Percentiles rank a stretch among this genome's conserved stretches.
These are phyloP conservation scores for Gastracanthus pulcherrimus DNA, from an alignment of 2,888 invertebrate species.

Conservation along the genomic window DNA sequence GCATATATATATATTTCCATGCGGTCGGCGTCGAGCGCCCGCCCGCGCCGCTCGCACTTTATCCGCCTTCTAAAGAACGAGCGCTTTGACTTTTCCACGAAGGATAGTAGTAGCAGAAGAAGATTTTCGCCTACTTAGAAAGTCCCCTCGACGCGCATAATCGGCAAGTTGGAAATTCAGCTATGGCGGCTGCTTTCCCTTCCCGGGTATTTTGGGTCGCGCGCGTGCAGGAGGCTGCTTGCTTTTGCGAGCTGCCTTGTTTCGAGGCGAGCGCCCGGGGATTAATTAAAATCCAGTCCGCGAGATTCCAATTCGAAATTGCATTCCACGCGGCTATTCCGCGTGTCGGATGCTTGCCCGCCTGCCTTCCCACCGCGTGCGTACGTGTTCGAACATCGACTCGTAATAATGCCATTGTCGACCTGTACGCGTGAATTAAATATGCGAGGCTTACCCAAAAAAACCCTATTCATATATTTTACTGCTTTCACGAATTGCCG, in stretches of 20 bases:
- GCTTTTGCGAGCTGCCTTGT: neutral
- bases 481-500: neutral
- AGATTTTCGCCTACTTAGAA: conserved; percentile 3
- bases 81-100: neutral
- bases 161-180: neutral
- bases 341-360: neutral
- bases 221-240: neutral
- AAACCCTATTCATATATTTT: neutral
- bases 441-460: neutral
- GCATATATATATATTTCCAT: conserved; percentile 54
- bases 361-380: neutral
- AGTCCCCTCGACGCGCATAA: neutral
- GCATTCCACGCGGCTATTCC: conserved; percentile 25
- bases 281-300: conserved; percentile 46
- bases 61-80: conserved; percentile 24
- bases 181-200: neutral
- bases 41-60: conserved; percentile 12
- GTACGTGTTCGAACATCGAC: conserved; percentile 9
- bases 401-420: conserved; percentile 25
- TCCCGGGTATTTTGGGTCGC: neutral
- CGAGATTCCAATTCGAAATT: conserved; percentile 48
- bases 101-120: neutral
- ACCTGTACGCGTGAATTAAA: neutral
- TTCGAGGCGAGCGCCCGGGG: neutral
- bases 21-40: conserved; percentile 17